A percentile compares a stretch with the other conserved stretches of the same genome.
These are phyloP conservation scores for Corythoichthys haematopterus DNA, from an alignment of 2,113 vertebrate genomes.

Conservation along the genomic window DNA sequence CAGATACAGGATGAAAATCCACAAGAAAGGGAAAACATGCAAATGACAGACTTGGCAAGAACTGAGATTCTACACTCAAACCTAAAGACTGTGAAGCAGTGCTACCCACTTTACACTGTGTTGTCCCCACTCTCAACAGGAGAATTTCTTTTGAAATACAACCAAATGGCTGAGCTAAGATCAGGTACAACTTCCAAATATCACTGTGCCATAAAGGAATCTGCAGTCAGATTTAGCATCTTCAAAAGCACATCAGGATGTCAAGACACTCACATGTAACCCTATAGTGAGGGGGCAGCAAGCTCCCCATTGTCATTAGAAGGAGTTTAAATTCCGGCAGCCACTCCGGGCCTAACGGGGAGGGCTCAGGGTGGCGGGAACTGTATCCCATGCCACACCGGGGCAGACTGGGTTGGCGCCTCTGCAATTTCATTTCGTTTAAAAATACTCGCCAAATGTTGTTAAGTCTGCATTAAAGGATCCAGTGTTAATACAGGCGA, in stretches of 20 bases:
- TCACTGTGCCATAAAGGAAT: neutral
- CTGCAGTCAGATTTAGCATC: neutral
- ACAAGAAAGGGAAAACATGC: no score
- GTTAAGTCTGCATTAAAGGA: slow-evolving; percentile 94
- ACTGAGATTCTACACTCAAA: no score
- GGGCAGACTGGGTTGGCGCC: slow-evolving; percentile 85
- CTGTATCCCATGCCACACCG: slow-evolving; percentile 74
- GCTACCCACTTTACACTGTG: neutral
- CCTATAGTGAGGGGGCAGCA: slow-evolving; percentile 53
- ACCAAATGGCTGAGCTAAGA: neutral
- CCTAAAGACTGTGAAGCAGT: no score
- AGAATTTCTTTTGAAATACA: neutral
- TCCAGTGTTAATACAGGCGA: slow-evolving; percentile 83
- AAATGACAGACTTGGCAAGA: no score
- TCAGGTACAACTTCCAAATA: neutral
- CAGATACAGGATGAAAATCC: no score
- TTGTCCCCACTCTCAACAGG: neutral
- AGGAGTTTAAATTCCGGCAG: slow-evolving; percentile 66
- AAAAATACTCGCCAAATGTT: slow-evolving; percentile 97
- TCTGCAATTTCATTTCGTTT: slow-evolving; percentile 93
- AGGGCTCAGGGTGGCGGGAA: slow-evolving; percentile 60
- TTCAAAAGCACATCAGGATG: neutral
- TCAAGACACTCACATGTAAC: slow-evolving; percentile 55
- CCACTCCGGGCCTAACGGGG: slow-evolving; percentile 50
- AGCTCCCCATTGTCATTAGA: slow-evolving; percentile 59